These are phyloP conservation scores for Poeciliopsis retropinna DNA, from an alignment of 2,113 vertebrate genomes.

Conservation along the genomic window DNA sequence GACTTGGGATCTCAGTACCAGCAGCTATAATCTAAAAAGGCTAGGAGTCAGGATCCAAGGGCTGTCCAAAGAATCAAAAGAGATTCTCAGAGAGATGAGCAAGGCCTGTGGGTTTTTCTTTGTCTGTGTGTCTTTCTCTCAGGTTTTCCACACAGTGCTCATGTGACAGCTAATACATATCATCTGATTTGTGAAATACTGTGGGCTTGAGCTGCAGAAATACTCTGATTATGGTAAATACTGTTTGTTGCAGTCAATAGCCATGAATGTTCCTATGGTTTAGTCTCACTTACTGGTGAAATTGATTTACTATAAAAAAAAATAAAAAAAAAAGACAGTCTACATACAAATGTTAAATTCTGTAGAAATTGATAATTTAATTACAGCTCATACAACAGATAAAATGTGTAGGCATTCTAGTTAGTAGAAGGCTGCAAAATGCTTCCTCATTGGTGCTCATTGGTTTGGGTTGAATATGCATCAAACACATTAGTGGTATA, in stretches of 20 bases:
- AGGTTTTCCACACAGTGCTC: slow-evolving; percentile 65
- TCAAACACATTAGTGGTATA: no score
- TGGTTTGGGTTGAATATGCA: no score
- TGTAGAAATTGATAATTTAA: background rate
- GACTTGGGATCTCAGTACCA: slow-evolving; percentile 57
- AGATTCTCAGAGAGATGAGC: slow-evolving; percentile 59
- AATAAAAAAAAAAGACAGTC: background rate
- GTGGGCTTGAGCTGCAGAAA: slow-evolving; percentile 42
- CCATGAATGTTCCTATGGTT: background rate
- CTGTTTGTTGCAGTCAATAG: slow-evolving; percentile 31
- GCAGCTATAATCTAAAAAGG: slow-evolving; percentile 51
- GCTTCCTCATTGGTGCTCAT: no score
- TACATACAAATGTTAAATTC: no score
- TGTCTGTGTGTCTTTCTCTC: slow-evolving; percentile 37
- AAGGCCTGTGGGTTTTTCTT: slow-evolving; percentile 34
- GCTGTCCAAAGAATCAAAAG: slow-evolving; percentile 33
- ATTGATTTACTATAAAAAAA: background rate
- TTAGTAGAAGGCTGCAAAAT: no score
- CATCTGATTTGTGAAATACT: slow-evolving; percentile 65
- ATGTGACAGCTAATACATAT: slow-evolving; percentile 71
- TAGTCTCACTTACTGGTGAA: background rate
- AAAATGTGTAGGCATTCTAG: no score
- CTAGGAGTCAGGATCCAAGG: slow-evolving; percentile 56
- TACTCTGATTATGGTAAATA: slow-evolving; percentile 32
- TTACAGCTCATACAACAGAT: background rate